Base-by-base conservation (phyloP, 2,888 invertebrate species). In the Hedya salicella region DNA sequence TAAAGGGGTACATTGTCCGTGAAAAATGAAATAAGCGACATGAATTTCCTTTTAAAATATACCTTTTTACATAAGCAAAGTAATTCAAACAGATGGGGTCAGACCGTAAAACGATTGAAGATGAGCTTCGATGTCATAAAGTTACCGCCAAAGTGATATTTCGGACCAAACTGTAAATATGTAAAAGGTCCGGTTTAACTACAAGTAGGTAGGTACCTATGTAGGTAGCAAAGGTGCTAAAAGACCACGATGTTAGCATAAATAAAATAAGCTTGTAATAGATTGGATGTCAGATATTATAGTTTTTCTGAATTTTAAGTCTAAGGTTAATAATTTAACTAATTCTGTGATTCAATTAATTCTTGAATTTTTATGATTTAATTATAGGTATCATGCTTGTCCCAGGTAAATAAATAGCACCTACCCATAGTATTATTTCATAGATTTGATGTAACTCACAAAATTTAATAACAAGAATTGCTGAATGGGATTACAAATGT, bases 31-130 rank as follows among this genome's bases (percentile, higher is more conserved):
- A 3, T 32, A 46, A 57, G 57, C n/a, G 44, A 17, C 44, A 19
- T 4, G n/a, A 9, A n/a, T 4, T 36, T 36, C 8, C 1, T 36
- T 19, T 0, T 30, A 1, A 3, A 17, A 19, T 3, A n/a, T 32
- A n/a, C 57, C 9, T 32, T 46, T 32, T 32, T n/a, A 57, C 13
- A 36, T 46, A 2, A 30, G 17, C 16, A 16, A 3, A 25, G 5
- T 17, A 19, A 17, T 30, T 17, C 78, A 68, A 64, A 61, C 67
- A 70, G 70, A 68, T 73, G 75, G 82, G 78, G 75, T 75, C 69
- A 73, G 72, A 80, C 78, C 76, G 80, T 89, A 86, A 89, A 88
- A 82, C 82, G 84, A 88, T 88, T 84, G 83, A 81, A 75, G 57
- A 61, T 68, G 69, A 72, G 67, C 74, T 76, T 69, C 70, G 65